phyloP scores from a whole-genome alignment of 1,140 invertebrate genomes.

The Theocolax elegans region DNA sequence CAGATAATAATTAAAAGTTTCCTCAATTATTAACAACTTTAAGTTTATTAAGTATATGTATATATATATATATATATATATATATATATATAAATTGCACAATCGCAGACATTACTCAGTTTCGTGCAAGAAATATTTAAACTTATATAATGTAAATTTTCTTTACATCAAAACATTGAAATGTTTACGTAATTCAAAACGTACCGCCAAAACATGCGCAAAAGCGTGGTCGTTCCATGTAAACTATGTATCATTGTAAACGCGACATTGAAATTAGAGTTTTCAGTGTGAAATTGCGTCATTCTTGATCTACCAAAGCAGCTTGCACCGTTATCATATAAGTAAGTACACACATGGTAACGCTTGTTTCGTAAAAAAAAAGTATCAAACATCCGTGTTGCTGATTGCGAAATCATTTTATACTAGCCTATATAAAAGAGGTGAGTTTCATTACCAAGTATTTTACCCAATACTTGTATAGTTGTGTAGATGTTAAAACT shows the following conservation, averaged over 20 bases:
- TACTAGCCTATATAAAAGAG: conserved; percentile 2
- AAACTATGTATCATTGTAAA: not conserved
- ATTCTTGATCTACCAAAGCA: conserved; percentile 35
- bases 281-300: conserved; percentile 40
- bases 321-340: conserved; percentile 31
- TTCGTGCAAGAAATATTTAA: too few relatives aligned
- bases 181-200: conserved; percentile 9
- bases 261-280: not conserved
- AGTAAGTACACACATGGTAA: conserved; percentile 39
- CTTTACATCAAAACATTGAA: not conserved
- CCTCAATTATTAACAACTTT: too few relatives aligned
- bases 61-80: not conserved
- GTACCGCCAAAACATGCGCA: conserved; percentile 7
- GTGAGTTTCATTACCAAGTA: conserved; percentile 12
- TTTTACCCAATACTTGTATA: not conserved
- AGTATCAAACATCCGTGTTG: conserved; percentile 11
- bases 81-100: too few relatives aligned
- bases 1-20: too few relatives aligned
- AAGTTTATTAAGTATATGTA: not conserved
- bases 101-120: too few relatives aligned
- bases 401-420: conserved; percentile 21
- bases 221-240: not conserved
- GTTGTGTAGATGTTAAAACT: not conserved
- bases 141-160: too few relatives aligned
- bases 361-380: conserved; percentile 20